Percentiles rank a stretch among this genome's conserved stretches.
Evolutionary conservation across 2,113 vertebrate genomes (phyloP).

Genomic region (Plotosus lineatus): DNA sequence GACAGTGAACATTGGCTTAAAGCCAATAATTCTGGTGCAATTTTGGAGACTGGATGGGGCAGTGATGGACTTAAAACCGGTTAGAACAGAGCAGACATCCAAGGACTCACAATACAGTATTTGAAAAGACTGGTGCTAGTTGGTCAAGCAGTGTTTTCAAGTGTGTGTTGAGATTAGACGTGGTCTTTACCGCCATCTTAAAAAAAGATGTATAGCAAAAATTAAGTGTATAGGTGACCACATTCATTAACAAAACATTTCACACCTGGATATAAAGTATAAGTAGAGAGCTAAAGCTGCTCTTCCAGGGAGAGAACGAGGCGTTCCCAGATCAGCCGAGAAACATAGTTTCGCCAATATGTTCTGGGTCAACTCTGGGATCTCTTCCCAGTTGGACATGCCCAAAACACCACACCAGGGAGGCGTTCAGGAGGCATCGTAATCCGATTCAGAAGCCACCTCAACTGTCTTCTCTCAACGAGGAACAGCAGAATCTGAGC

Average conservation of each 20-base stretch:
- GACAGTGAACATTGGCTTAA: background rate
- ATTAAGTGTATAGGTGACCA: background rate
- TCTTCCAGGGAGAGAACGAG: too few relatives aligned
- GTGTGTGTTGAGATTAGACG: background rate
- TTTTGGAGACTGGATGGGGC: background rate
- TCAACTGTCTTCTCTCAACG: too few relatives aligned
- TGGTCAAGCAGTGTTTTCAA: background rate
- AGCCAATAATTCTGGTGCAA: background rate
- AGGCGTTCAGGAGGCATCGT: too few relatives aligned
- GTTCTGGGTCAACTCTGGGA: too few relatives aligned
- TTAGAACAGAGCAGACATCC: background rate
- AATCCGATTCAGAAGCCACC: too few relatives aligned
- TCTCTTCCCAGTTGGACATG: too few relatives aligned
- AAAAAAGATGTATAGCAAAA: background rate
- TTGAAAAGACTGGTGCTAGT: background rate
- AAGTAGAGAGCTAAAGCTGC: background rate
- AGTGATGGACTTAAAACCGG: background rate
- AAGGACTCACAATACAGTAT: constrained; percentile 3
- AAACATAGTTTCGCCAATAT: too few relatives aligned
- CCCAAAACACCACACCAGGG: too few relatives aligned
- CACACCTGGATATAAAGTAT: background rate
- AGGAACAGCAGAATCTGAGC: too few relatives aligned
- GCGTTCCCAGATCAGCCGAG: too few relatives aligned
- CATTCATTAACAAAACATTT: background rate
- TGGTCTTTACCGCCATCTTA: background rate